A percentile compares a stretch with the other conserved stretches of the same genome.
Conservation (phyloP, 2,113 vertebrate genomes). For the Hippopotamus amphibius region DNA sequence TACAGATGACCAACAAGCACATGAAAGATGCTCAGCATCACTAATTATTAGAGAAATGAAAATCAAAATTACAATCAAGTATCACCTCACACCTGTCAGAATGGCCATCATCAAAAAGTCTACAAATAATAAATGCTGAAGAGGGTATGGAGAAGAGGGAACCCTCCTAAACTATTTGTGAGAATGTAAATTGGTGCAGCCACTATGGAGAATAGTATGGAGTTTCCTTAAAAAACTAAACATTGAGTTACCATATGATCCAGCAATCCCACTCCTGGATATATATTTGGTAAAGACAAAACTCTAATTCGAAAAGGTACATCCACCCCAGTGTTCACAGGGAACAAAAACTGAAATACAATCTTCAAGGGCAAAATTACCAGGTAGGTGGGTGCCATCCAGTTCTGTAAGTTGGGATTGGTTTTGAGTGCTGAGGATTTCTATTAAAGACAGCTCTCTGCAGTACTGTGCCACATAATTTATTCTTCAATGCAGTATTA, state of each 20-base stretch:
- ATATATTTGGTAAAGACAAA: background rate
- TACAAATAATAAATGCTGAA: background rate
- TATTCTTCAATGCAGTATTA: background rate
- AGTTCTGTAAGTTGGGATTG: background rate
- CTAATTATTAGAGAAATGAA: background rate
- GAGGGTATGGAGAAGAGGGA: background rate
- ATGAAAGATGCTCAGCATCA: background rate
- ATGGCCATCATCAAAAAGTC: background rate
- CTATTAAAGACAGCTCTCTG: background rate
- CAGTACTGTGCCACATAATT: background rate
- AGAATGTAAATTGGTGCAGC: background rate
- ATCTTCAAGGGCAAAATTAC: constrained; percentile 10
- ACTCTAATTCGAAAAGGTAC: background rate
- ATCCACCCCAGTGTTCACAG: background rate
- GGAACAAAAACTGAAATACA: constrained; percentile 32
- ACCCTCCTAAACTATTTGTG: background rate
- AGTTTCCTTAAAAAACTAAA: background rate
- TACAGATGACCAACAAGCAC: background rate
- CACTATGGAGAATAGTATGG: background rate
- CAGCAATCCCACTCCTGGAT: background rate
- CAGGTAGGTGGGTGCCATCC: background rate
- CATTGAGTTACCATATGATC: background rate
- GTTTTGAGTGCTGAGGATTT: background rate
- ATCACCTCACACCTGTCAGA: background rate
- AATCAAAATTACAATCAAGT: background rate